Conservation (phyloP, 2,888 invertebrate genomes). For the Torymus tubicola region DNA sequence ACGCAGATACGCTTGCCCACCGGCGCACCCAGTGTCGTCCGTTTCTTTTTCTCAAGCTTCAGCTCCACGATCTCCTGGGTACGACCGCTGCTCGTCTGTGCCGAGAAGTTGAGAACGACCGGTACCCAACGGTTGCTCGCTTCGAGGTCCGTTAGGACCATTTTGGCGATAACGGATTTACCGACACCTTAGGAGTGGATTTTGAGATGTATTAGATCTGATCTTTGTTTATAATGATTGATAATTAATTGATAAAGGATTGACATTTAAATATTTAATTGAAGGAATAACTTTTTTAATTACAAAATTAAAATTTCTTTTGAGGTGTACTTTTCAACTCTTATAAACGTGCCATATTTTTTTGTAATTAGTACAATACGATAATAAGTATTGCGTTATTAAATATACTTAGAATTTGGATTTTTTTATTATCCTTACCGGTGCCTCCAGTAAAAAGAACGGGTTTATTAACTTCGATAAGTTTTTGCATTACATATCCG, state of each 20-base stretch:
- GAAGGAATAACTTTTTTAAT: too few relatives aligned
- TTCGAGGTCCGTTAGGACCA: conserved; percentile 83
- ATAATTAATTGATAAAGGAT: too few relatives aligned
- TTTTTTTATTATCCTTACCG: conserved; percentile 75
- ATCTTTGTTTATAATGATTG: too few relatives aligned
- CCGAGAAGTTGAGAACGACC: conserved; percentile 91
- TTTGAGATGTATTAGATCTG: too few relatives aligned
- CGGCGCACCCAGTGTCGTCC: conserved; percentile 88
- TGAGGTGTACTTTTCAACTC: too few relatives aligned
- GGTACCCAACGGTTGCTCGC: conserved; percentile 83
- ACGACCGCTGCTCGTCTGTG: conserved; percentile 90
- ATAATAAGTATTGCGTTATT: too few relatives aligned
- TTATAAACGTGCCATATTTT: too few relatives aligned
- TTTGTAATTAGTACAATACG: too few relatives aligned
- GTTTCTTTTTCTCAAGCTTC: conserved; percentile 89
- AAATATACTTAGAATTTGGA: not conserved
- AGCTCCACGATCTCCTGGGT: conserved; percentile 92
- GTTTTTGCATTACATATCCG: conserved; percentile 87
- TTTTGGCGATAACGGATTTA: conserved; percentile 90
- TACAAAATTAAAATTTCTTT: too few relatives aligned
- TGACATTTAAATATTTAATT: too few relatives aligned
- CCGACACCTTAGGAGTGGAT: conserved; percentile 83
- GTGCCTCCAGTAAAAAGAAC: conserved; percentile 94
- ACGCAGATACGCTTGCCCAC: conserved; percentile 88
- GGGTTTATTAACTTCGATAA: conserved; percentile 85